Percentiles rank a stretch among this genome's conserved stretches.
phyloP scores from a whole-genome alignment of 2,888 invertebrate species.

The Trichacis sp. region DNA sequence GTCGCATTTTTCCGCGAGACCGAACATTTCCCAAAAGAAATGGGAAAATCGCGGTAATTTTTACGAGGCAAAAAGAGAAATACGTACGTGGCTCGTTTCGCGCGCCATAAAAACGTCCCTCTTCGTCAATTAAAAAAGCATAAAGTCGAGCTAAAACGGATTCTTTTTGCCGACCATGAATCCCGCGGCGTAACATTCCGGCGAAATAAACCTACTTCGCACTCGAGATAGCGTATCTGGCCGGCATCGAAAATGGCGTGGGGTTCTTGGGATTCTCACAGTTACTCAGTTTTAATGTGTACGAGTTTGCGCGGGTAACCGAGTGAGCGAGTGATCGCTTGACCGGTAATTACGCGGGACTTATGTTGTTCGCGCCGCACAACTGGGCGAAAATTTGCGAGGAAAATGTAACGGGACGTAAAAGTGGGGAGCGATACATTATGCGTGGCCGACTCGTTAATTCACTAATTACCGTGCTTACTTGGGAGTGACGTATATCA shows the following conservation, averaged over 20 bases:
- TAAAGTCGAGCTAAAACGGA: not conserved
- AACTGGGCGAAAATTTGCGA: slow-evolving; percentile 5
- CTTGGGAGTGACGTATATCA: not conserved
- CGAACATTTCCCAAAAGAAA: too few species aligned
- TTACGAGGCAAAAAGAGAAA: too few species aligned
- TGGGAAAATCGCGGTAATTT: too few species aligned
- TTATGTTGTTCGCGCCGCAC: slow-evolving; percentile 12
- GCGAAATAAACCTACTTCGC: too few species aligned
- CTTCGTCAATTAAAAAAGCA: not conserved
- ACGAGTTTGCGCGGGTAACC: slow-evolving; percentile 18
- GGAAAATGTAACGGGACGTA: slow-evolving; percentile 4
- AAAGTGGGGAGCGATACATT: not conserved
- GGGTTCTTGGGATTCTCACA: slow-evolving; percentile 25
- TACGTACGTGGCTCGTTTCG: too few species aligned
- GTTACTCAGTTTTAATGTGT: slow-evolving; percentile 2
- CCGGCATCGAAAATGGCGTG: too few species aligned
- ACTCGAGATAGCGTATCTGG: too few species aligned
- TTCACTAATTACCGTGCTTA: slow-evolving; percentile 3
- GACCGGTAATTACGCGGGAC: slow-evolving; percentile 20
- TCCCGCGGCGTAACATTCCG: too few species aligned
- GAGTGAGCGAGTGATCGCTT: slow-evolving; percentile 34
- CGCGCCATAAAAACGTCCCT: not conserved
- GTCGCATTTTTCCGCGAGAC: not conserved
- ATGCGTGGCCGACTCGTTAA: slow-evolving; percentile 2
- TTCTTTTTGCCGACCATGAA: too few species aligned